A percentile compares a stretch with the other conserved stretches of the same genome.
phyloP scores from a whole-genome alignment of 2,888 invertebrate species.

The Machimus atricapillus region DNA sequence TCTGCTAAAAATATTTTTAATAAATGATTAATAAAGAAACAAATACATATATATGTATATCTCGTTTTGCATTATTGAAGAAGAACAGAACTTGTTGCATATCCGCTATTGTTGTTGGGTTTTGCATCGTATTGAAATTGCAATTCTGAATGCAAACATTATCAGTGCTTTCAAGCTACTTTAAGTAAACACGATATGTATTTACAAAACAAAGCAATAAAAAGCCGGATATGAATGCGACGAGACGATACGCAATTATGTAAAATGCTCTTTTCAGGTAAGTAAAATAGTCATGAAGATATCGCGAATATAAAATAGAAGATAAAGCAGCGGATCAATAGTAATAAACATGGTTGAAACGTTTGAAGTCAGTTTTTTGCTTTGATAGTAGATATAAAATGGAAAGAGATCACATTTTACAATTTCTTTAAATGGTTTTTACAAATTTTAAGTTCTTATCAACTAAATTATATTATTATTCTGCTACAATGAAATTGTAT shows the following conservation, averaged over 20 bases:
- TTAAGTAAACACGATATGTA: not conserved
- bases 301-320: not conserved
- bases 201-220: not conserved
- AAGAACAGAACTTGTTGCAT: not conserved
- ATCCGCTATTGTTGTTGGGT: not conserved
- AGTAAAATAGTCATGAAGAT: not conserved
- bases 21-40: not conserved
- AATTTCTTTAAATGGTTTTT: too few species aligned
- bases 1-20: not conserved
- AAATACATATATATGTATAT: not conserved
- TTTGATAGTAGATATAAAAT: not conserved
- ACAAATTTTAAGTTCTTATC: too few species aligned
- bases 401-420: not conserved
- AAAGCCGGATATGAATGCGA: not conserved
- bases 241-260: not conserved
- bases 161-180: not conserved
- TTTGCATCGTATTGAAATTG: not conserved
- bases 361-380: not conserved
- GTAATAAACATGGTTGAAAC: not conserved
- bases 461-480: too few species aligned
- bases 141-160: not conserved
- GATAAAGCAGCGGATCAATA: not conserved
- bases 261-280: not conserved
- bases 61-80: not conserved
- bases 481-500: too few species aligned